Evolutionary conservation across 2,797 vertebrate genomes (phyloP), one percentile per base, ranked within the genome.

Genomic region (Apogon talboti): DNA sequence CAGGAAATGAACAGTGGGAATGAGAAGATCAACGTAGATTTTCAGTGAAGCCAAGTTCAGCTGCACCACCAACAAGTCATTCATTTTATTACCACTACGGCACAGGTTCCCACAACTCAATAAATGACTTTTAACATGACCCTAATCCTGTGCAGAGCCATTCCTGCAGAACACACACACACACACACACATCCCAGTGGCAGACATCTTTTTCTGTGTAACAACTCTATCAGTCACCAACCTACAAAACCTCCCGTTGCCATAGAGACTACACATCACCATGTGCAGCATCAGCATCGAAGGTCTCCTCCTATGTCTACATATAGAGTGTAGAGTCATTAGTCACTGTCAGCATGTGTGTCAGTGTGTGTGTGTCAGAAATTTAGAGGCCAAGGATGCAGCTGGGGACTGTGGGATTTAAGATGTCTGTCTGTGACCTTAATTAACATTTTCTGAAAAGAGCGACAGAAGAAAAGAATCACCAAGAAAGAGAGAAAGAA

Each of bases 351-450:
- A 48, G 48, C 35, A 35, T 54, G n/a, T 46, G 44, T 46, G 11
- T 48, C 28, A 11, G 45, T 43, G 28, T 53, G 18, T 55, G 53
- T 65, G 24, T 43, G 52, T 47, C 16, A 52, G 49, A 19, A 45
- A 57, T 12, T 14, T 30, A 53, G 37, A 30, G 52, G 51, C 58
- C 57, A 47, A 6, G 51, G 46, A 49, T 50, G 51, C 70, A 76
- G 78, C 71, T 42, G 68, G 72, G 77, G 82, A 80, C 71, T 78
- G 71, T 57, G 62, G 75, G 81, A 87, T 76, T 84, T 76, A 67
- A 21, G 18, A 30, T 58, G 44, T 66, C 65, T 63, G 51, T 52
- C 74, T 51, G 21, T 15, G 38, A 58, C 65, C 35, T 70, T 65
- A 67, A 86, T 78, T 71, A 65, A 78, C 65, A 82, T 81, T 4